These are phyloP conservation scores for Conus betulinus DNA, from an alignment of 1,140 invertebrate species.

Conservation along the genomic window DNA sequence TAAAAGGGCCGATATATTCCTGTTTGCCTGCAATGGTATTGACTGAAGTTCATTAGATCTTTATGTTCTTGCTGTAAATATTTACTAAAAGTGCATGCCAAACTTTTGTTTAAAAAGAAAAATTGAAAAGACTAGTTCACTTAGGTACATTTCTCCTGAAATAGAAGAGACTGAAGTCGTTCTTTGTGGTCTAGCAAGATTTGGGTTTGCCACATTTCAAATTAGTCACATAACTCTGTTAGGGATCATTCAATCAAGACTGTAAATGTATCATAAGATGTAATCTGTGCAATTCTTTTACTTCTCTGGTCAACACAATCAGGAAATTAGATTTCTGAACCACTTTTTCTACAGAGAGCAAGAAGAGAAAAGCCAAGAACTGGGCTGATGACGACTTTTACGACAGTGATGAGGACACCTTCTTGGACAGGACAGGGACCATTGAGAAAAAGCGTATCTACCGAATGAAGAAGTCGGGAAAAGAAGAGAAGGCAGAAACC, in stretches of 20 bases:
- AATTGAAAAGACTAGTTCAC: too few species aligned
- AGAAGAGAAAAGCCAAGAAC: slow-evolving; percentile 72
- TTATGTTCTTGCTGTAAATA: too few species aligned
- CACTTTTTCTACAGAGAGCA: slow-evolving; percentile 62
- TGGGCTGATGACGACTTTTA: slow-evolving; percentile 93
- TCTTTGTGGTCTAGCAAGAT: too few species aligned
- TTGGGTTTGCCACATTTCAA: too few species aligned
- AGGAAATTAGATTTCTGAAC: neutral
- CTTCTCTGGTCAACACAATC: neutral
- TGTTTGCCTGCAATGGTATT: too few species aligned
- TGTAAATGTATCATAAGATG: neutral
- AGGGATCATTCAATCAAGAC: neutral
- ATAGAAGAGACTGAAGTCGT: too few species aligned
- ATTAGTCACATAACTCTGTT: too few species aligned
- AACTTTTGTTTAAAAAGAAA: too few species aligned
- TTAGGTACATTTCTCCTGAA: too few species aligned
- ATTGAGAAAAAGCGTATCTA: slow-evolving; percentile 91
- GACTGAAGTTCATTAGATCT: too few species aligned
- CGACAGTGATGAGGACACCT: slow-evolving; percentile 98
- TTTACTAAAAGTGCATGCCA: too few species aligned
- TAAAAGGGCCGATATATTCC: too few species aligned
- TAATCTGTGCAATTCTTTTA: neutral
- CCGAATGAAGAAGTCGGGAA: slow-evolving; percentile 84
- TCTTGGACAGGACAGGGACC: slow-evolving; percentile 94
- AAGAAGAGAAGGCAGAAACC: slow-evolving; percentile 82